Evolutionary conservation across 2,113 vertebrate species (phyloP), one percentile per base, ranked within the genome.

Genomic region (Amia ocellicauda): DNA sequence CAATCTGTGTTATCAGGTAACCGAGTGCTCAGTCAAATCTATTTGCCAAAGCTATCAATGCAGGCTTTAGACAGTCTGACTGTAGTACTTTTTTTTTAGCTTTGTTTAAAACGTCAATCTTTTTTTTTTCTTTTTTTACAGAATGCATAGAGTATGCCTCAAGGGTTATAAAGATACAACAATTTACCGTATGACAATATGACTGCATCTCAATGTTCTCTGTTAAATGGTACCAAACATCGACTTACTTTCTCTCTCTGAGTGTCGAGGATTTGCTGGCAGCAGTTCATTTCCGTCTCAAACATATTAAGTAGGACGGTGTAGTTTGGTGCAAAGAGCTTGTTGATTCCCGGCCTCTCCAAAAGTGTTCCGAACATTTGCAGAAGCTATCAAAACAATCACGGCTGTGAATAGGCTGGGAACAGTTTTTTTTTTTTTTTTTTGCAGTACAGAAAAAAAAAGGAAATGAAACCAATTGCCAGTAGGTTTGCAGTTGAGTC

Each of bases 351-450:
- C 24, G 82, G 83, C 54, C 82, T 89, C 70, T 88, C 78, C 49
- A 92, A 78, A 24, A 89, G 67, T 41, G 74, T 79, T 58, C 76
- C 82, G 60, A 90, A 90, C 55, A 89, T 68, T 74, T 86, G 76
- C 17, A 91, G 78, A 55, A 88, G 71, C 81, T 86, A 43, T 11
- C 3, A 36, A 42, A 59, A 41, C 49, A 73, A 27, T 67, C 10
- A 69, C 40, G 3, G 17, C 51, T 27, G 22, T 53, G 51, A 53
- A 27, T 47, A 23, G 51, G 8, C 9, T 58, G 22, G 36, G 27
- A 51, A 26, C 27, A 40, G 17, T 42, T 14, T n/a, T n/a, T n/a
- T n/a, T n/a, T n/a, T n/a, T n/a, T n/a, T n/a, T n/a, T n/a, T n/a
- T 17, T 9, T 5, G 22, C 43, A 41, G 11, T 10, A 16, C 36